These are phyloP conservation scores for Cryptus armator DNA, from an alignment of 2,888 invertebrate species.

Conservation along the genomic window DNA sequence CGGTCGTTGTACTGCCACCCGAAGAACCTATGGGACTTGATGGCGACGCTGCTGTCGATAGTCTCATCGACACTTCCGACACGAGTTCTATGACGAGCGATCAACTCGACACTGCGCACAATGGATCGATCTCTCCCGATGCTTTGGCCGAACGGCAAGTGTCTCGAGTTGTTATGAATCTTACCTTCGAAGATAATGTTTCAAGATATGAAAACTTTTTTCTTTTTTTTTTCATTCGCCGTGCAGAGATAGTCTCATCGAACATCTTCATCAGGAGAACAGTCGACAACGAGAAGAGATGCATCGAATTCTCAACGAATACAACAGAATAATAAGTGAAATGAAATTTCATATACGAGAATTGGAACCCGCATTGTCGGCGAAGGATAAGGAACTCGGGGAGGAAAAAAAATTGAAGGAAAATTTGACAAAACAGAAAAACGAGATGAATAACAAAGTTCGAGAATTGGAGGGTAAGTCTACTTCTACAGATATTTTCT, in stretches of 20 bases:
- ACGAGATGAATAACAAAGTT: slow-evolving; percentile 76
- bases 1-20: slow-evolving; percentile 94
- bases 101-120: slow-evolving; percentile 80
- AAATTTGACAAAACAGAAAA: slow-evolving; percentile 86
- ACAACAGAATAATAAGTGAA: slow-evolving; percentile 78
- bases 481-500: not conserved
- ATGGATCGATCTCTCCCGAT: slow-evolving; percentile 86
- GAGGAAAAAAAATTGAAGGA: slow-evolving; percentile 87
- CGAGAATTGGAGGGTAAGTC: slow-evolving; percentile 78
- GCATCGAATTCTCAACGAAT: slow-evolving; percentile 76
- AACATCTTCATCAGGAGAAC: slow-evolving; percentile 92
- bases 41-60: slow-evolving; percentile 87
- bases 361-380: slow-evolving; percentile 79
- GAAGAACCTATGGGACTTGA: slow-evolving; percentile 85
- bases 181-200: no score
- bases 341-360: slow-evolving; percentile 79
- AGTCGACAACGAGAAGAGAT: slow-evolving; percentile 88
- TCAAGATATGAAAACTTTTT: no score
- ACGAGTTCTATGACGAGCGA: slow-evolving; percentile 84
- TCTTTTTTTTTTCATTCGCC: slow-evolving; percentile 40
- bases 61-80: slow-evolving; percentile 90
- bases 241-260: slow-evolving; percentile 91
- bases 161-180: no score
- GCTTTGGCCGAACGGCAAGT: slow-evolving; percentile 85
- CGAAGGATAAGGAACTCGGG: slow-evolving; percentile 87